These are phyloP conservation scores for Zophobas atratus DNA, from an alignment of 1,140 invertebrate species.

Conservation along the genomic window DNA sequence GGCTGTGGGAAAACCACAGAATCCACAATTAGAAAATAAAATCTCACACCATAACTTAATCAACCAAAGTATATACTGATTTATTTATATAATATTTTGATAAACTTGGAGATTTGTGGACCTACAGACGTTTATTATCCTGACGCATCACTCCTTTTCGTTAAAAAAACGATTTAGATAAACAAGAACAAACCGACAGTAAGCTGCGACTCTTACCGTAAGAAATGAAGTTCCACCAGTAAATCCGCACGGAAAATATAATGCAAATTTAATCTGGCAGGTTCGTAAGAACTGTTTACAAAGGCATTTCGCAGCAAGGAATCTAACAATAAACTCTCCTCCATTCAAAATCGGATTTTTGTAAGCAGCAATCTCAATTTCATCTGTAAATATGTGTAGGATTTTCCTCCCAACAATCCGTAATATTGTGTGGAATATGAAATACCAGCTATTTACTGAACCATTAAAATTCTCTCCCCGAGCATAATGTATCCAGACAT, in stretches of 20 bases:
- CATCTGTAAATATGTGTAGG: conserved; percentile 36
- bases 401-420: conserved; percentile 29
- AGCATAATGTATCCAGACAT: conserved; percentile 43
- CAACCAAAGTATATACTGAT: too few species aligned
- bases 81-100: too few species aligned
- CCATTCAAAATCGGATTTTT: conserved; percentile 31
- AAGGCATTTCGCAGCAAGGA: conserved; percentile 4
- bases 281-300: conserved; percentile 1
- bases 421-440: conserved; percentile 41
- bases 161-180: too few species aligned
- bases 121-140: too few species aligned
- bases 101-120: too few species aligned
- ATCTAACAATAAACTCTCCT: conserved; percentile 22
- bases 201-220: too few species aligned
- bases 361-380: conserved; percentile 40
- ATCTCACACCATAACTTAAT: too few species aligned
- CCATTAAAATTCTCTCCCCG: conserved; percentile 39
- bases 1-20: too few species aligned
- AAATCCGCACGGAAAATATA: neutral
- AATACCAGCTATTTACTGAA: conserved; percentile 45
- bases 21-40: too few species aligned
- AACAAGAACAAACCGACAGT: too few species aligned
- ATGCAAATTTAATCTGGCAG: neutral
- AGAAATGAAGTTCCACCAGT: too few species aligned
- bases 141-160: too few species aligned